Percentiles rank a stretch among this genome's conserved stretches.
Conservation (phyloP, 2,797 vertebrate species). For the Sebastes taczanowskii region DNA sequence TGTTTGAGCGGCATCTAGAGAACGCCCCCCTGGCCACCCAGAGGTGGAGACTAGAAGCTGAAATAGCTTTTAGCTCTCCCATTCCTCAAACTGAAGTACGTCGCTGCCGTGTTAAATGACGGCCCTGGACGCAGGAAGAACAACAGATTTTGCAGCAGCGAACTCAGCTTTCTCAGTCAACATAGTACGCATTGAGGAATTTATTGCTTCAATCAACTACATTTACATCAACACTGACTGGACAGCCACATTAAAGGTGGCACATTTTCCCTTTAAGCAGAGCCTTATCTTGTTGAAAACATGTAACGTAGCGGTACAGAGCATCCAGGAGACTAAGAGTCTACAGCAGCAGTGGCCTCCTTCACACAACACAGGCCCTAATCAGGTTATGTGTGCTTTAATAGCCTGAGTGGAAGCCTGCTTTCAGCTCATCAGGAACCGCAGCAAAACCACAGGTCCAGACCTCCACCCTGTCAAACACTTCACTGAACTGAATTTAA, state of each 20-base stretch:
- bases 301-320: background rate
- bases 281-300: background rate
- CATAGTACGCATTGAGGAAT: too few species aligned
- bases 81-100: too few species aligned
- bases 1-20: too few species aligned
- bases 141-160: too few species aligned
- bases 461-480: background rate
- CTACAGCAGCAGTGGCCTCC: background rate
- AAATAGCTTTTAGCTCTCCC: too few species aligned
- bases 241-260: background rate
- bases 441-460: background rate
- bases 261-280: background rate
- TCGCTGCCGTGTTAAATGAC: too few species aligned
- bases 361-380: slow-evolving; percentile 1
- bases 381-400: slow-evolving; percentile 26
- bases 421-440: background rate
- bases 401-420: background rate
- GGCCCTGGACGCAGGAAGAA: too few species aligned
- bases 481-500: background rate
- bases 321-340: background rate
- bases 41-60: too few species aligned
- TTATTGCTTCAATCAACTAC: background rate
- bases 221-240: background rate
- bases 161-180: too few species aligned
- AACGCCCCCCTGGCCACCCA: too few species aligned